Base-by-base conservation (phyloP, 2,888 invertebrate genomes). In the Branchinecta sandiegonensis region DNA sequence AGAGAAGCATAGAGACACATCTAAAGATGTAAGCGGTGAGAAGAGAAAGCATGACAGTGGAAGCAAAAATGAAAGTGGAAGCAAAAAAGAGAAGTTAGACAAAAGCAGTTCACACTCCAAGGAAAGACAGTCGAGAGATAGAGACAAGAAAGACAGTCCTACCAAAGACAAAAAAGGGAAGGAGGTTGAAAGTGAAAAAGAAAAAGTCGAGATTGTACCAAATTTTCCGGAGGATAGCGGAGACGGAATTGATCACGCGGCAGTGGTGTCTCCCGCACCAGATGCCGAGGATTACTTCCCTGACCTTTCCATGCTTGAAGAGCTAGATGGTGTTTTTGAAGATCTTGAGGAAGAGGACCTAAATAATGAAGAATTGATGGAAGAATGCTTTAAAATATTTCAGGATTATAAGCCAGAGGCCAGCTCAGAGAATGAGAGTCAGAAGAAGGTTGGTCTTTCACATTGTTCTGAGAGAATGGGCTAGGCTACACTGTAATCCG, bases 321-420 rank as follows among this genome's bases (percentile, higher is more conserved):
- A 56, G 23, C 14, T 56, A 8, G 23, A 56, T 56, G 63, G 63
- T 56, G 23, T 56, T 17, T 10, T 17, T 17, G 8, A 23, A 14
- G n/a, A 14, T 56, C 23, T 56, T 8, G 23, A 23, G 23, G 84
- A 86, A 75, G 85, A 86, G 73, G 85, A 75, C 50, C 71, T 74
- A 46, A 74, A 74, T 67, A 77, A 77, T 14, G 75, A 84, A 71
- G 84, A 86, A 72, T 85, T 90, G 70, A 85, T 87, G 74, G 84
- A 87, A 73, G 90, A 93, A 78, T 93, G 93, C 77, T 85, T 88
- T 75, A 86, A 83, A 79, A 91, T 93, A 74, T 93, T 90, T 78
- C 88, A 90, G 78, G 89, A 90, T 78, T 85, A 87, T 78, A 84
- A 56, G 17, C 56, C 56, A 8, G 11, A 56, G 56, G 14, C 56